phyloP scores from a whole-genome alignment of 2,797 vertebrate species.

The Alosa sapidissima region DNA sequence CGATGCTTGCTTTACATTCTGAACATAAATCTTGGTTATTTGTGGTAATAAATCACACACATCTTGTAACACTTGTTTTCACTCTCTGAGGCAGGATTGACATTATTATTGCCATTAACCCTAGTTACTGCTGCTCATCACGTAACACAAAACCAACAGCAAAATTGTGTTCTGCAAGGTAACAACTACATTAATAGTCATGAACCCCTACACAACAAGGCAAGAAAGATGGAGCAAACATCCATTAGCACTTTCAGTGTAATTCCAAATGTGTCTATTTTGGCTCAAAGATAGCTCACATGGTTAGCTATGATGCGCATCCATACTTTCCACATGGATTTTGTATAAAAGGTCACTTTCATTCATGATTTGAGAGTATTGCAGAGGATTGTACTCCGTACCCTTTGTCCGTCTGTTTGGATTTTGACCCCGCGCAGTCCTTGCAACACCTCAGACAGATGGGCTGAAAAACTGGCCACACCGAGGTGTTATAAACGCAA shows the following conservation, averaged over 20 bases:
- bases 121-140: neutral
- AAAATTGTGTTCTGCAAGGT: neutral
- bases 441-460: neutral
- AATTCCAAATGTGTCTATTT: neutral
- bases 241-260: too few species aligned
- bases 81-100: too few species aligned
- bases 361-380: neutral
- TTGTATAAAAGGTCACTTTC: too few species aligned
- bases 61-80: too few species aligned
- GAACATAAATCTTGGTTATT: neutral
- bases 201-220: too few species aligned
- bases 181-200: too few species aligned
- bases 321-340: neutral
- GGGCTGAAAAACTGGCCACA: neutral
- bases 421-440: neutral
- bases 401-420: neutral
- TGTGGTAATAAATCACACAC: neutral
- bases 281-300: neutral
- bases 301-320: neutral
- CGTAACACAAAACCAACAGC: neutral
- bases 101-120: neutral
- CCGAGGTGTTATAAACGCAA: conserved; percentile 22
- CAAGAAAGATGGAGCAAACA: too few species aligned
- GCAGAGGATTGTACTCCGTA: neutral
- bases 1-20: neutral